phyloP scores from a whole-genome alignment of 2,888 invertebrate species.

The Pristionchus entomophagus region DNA sequence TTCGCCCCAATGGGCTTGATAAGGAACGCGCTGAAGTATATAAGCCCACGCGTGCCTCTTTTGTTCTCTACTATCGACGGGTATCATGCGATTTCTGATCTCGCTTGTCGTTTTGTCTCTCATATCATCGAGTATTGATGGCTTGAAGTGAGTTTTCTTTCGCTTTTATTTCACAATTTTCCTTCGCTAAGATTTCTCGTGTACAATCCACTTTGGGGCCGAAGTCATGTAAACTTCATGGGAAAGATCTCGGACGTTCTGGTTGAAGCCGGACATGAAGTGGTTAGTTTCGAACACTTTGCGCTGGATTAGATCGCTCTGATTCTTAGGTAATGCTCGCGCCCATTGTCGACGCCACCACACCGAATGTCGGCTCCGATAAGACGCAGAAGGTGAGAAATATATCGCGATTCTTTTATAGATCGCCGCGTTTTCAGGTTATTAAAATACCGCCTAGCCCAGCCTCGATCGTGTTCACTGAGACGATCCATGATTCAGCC shows the following conservation, averaged over 20 bases:
- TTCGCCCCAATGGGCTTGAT: background rate
- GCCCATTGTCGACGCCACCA: background rate
- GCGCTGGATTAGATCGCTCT: background rate
- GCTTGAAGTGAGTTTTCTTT: background rate
- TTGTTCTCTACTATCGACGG: background rate
- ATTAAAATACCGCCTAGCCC: background rate
- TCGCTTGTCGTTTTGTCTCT: background rate
- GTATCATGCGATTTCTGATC: background rate
- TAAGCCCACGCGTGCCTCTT: background rate
- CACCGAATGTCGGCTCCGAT: background rate
- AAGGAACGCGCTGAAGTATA: background rate
- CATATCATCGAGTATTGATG: background rate
- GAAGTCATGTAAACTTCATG: conserved; percentile 33
- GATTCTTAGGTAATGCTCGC: background rate
- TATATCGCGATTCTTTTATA: background rate
- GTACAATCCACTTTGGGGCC: conserved; percentile 39
- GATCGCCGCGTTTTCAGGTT: background rate
- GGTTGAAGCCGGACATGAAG: conserved; percentile 34
- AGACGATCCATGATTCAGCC: background rate
- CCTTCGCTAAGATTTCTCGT: background rate
- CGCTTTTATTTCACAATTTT: background rate
- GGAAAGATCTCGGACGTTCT: conserved; percentile 11
- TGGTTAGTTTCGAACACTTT: background rate
- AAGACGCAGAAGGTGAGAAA: background rate
- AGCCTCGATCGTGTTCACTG: background rate